These are phyloP conservation scores for Cochlearius cochlearius DNA, from an alignment of 2,113 vertebrate species.

Conservation along the genomic window DNA sequence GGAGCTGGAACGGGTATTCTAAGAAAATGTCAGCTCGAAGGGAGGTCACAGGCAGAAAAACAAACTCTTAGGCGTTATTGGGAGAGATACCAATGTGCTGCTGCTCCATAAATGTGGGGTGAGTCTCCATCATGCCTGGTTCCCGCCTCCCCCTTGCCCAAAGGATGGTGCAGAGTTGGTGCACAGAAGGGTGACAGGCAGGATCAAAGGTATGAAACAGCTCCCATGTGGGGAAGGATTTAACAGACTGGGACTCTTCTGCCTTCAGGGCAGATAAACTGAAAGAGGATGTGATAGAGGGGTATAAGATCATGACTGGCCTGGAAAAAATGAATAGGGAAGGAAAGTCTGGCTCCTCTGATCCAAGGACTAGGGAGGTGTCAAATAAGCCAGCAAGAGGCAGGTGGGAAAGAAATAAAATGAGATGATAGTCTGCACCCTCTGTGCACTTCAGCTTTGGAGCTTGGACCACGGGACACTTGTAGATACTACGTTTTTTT, in stretches of 20 bases:
- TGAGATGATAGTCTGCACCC: background rate
- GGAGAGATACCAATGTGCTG: background rate
- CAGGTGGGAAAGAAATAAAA: background rate
- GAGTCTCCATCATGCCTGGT: background rate
- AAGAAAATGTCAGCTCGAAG: background rate
- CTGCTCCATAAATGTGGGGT: background rate
- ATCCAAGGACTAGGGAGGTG: background rate
- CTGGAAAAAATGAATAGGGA: background rate
- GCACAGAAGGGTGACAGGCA: background rate
- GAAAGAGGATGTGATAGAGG: slow-evolving; percentile 20
- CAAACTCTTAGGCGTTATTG: background rate
- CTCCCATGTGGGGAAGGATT: background rate
- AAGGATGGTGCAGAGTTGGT: background rate
- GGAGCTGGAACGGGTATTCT: background rate
- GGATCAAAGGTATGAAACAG: slow-evolving; percentile 8
- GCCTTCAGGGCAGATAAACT: slow-evolving; percentile 22
- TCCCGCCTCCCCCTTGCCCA: background rate
- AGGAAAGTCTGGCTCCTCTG: background rate
- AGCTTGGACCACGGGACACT: fast-evolving
- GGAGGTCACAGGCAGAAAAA: background rate
- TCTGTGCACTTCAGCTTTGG: background rate
- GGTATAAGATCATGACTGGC: background rate
- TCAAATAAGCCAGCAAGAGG: background rate
- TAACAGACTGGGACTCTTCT: background rate
- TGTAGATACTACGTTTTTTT: background rate